A percentile compares a stretch with the other conserved stretches of the same genome.
phyloP scores from a whole-genome alignment of 2,113 vertebrate genomes.

The Siniperca chuatsi region DNA sequence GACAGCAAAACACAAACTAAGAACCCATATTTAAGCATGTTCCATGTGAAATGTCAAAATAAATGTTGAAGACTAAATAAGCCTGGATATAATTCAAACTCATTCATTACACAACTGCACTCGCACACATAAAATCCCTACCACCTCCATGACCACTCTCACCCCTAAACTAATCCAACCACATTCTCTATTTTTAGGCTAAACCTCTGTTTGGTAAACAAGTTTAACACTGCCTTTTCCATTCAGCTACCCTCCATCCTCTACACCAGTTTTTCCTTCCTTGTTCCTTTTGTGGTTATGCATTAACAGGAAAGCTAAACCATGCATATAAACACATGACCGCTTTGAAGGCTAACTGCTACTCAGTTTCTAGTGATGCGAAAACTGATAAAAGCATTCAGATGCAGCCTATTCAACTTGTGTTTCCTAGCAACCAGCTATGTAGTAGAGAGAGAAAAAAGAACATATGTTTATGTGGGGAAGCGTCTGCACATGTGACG shows the following conservation, averaged over 20 bases:
- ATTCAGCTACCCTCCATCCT: neutral
- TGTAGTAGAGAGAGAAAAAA: neutral
- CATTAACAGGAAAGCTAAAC: conserved; percentile 65
- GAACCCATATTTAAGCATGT: neutral
- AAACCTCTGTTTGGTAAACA: conserved; percentile 31
- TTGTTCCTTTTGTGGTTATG: conserved; percentile 37
- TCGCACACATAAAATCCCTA: neutral
- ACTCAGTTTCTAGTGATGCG: conserved; percentile 7
- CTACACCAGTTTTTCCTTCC: neutral
- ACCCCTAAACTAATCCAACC: conserved; percentile 12
- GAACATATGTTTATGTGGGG: neutral
- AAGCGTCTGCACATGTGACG: neutral
- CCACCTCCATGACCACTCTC: neutral
- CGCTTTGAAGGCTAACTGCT: conserved; percentile 16
- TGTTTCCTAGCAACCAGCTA: conserved; percentile 48
- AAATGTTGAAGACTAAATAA: neutral
- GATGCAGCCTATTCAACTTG: conserved; percentile 18
- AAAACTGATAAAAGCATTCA: conserved; percentile 36
- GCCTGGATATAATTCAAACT: neutral
- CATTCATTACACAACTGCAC: neutral
- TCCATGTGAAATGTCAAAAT: conserved; percentile 3
- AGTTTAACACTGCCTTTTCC: conserved; percentile 13
- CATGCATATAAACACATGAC: conserved; percentile 30
- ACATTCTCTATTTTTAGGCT: conserved; percentile 34
- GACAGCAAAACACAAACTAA: neutral